Conservation (phyloP, 1,140 invertebrate species). For the Orchesella cincta region DNA sequence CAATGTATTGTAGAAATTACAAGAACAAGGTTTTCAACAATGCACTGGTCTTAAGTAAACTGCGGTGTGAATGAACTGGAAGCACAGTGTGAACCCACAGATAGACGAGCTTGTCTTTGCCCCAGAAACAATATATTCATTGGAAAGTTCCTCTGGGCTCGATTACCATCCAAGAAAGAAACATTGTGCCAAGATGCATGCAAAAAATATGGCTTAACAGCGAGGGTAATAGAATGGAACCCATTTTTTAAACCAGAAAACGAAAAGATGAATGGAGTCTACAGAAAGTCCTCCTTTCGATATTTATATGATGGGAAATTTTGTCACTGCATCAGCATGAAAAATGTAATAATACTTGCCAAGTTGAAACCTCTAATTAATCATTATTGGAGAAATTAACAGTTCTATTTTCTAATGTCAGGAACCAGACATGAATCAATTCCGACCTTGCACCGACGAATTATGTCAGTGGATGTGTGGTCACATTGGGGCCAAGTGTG, state of each 20-base stretch:
- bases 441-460: conserved; percentile 33
- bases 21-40: conserved; percentile 15
- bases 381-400: not conserved
- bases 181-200: conserved; percentile 28
- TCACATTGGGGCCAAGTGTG: conserved; percentile 17
- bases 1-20: too few species aligned
- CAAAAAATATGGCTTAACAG: not conserved
- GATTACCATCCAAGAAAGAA: conserved; percentile 16
- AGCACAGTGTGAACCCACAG: conserved; percentile 31
- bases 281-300: conserved; percentile 27
- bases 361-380: not conserved
- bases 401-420: conserved; percentile 19
- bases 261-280: not conserved
- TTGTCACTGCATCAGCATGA: conserved; percentile 36
- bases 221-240: conserved; percentile 39
- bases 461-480: conserved; percentile 33
- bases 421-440: conserved; percentile 35
- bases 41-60: conserved; percentile 33
- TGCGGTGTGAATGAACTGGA: conserved; percentile 28
- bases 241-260: conserved; percentile 19
- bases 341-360: not conserved
- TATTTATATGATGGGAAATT: conserved; percentile 40
- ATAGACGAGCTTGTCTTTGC: conserved; percentile 26
- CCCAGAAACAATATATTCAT: conserved; percentile 37
- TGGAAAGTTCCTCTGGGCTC: conserved; percentile 33